phyloP scores from a whole-genome alignment of 2,888 invertebrate genomes.

The Phengaris alcon region DNA sequence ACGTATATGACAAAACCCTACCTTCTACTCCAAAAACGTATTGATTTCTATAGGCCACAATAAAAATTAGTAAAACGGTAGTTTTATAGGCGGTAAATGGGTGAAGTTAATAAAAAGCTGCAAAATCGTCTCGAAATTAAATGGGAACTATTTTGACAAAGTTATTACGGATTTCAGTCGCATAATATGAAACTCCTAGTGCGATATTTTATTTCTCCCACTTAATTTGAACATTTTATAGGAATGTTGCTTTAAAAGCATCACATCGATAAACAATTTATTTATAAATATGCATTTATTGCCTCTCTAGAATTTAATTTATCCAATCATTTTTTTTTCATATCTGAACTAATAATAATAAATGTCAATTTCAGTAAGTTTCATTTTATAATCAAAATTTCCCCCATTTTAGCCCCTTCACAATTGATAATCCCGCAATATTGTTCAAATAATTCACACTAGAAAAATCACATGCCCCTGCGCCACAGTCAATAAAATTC shows the following conservation, averaged over 20 bases:
- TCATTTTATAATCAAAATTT: neutral
- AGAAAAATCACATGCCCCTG: neutral
- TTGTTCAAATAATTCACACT: neutral
- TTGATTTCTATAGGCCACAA: too few relatives aligned
- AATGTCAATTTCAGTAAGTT: neutral
- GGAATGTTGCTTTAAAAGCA: neutral
- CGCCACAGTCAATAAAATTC: neutral
- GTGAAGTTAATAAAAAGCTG: neutral
- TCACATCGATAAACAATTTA: neutral
- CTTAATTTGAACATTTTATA: neutral
- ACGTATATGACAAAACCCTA: too few relatives aligned
- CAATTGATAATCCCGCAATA: neutral
- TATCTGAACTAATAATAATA: too few relatives aligned
- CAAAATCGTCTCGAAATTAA: neutral
- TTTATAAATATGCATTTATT: neutral
- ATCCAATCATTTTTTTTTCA: too few relatives aligned
- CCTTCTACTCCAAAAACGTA: too few relatives aligned
- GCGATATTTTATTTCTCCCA: neutral
- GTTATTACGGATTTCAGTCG: neutral
- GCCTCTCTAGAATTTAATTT: neutral
- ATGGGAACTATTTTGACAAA: slow-evolving; percentile 2
- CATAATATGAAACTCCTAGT: neutral
- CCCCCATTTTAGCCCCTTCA: neutral
- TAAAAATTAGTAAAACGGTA: too few relatives aligned
- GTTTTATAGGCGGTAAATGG: too few relatives aligned